Conservation (phyloP, 2,888 invertebrate species). For the Myathropa florea region DNA sequence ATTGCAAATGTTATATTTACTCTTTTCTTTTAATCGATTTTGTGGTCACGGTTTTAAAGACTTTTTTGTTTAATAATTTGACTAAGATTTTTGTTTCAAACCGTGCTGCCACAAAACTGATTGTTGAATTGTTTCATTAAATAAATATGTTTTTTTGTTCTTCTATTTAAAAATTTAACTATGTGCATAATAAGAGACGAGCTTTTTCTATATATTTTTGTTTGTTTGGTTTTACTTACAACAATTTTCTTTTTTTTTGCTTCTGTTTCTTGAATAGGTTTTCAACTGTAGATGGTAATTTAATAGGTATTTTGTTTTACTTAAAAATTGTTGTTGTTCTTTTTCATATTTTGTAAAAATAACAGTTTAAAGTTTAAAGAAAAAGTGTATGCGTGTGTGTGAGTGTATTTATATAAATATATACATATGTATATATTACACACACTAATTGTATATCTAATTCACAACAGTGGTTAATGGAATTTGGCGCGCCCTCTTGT, state of each 20-base stretch:
- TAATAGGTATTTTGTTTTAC: constrained; percentile 27
- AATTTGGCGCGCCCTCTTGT: constrained; percentile 95
- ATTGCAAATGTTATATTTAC: constrained; percentile 56
- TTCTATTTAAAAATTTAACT: constrained; percentile 57
- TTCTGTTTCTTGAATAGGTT: constrained; percentile 42
- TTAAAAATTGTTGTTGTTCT: constrained; percentile 30
- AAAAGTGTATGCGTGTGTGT: constrained; percentile 53
- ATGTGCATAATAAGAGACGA: constrained; percentile 65
- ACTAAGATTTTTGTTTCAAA: constrained; percentile 36
- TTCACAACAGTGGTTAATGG: constrained; percentile 83
- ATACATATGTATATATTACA: constrained; percentile 31
- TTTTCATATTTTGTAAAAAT: constrained; percentile 41
- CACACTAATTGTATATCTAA: constrained; percentile 73
- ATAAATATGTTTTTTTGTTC: constrained; percentile 44
- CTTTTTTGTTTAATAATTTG: constrained; percentile 36
- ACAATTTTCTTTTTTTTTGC: constrained; percentile 40
- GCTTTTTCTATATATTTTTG: constrained; percentile 45
- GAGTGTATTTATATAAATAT: constrained; percentile 33
- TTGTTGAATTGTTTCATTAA: constrained; percentile 33
- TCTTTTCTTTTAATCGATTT: constrained; percentile 50
- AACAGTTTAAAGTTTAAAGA: constrained; percentile 67
- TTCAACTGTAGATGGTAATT: constrained; percentile 47
- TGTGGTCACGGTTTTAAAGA: constrained; percentile 34
- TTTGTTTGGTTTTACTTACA: constrained; percentile 41
- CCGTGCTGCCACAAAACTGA: constrained; percentile 50